phyloP scores from a whole-genome alignment of 1,140 invertebrate species.

The Trichonephila inaurata region DNA sequence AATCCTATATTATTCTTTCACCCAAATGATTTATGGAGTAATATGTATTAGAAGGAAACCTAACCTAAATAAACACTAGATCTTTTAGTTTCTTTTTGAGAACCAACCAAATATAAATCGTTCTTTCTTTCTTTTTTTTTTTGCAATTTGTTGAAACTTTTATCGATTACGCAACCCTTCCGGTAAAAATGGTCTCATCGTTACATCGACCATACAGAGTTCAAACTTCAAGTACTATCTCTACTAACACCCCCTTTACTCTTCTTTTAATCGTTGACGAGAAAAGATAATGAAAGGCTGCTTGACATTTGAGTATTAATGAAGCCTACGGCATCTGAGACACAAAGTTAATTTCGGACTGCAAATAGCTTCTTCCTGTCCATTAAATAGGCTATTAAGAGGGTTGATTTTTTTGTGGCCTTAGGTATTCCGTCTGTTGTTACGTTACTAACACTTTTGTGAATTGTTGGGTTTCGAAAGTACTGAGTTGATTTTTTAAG shows the following conservation, averaged over 20 bases:
- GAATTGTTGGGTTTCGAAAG: no score
- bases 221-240: neutral
- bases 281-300: neutral
- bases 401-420: no score
- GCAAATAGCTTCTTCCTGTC: no score
- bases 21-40: no score
- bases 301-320: constrained; percentile 32
- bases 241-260: neutral
- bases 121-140: neutral
- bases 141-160: neutral
- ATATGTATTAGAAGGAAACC: no score
- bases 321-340: neutral
- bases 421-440: neutral
- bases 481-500: no score
- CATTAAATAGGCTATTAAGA: no score
- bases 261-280: neutral
- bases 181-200: neutral
- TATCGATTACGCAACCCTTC: neutral
- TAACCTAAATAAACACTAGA: no score
- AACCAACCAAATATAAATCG: no score
- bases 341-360: neutral
- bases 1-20: no score
- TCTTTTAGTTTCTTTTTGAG: no score
- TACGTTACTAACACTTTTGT: neutral
- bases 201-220: neutral